Percentiles rank a stretch among this genome's conserved stretches.
phyloP scores from a whole-genome alignment of 2,888 invertebrate genomes.

The Abrostola tripartita region DNA sequence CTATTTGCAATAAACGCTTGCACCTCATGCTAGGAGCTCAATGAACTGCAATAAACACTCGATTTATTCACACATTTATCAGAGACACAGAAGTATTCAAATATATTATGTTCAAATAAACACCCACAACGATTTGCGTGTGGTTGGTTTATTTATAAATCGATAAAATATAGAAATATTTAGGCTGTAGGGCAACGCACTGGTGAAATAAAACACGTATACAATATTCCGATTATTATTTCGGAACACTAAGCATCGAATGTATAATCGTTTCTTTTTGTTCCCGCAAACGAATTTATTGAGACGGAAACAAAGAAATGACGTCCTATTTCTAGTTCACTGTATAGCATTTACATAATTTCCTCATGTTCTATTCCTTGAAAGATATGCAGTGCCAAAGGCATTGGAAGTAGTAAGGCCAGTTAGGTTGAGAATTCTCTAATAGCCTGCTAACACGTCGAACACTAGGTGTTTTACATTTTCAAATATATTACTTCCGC shows the following conservation, averaged over 20 bases:
- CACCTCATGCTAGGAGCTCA: conserved; percentile 19
- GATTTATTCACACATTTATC: conserved; percentile 24
- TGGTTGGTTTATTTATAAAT: conserved; percentile 39
- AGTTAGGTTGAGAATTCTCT: neutral
- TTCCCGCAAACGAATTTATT: neutral
- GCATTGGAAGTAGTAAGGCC: neutral
- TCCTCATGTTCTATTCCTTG: neutral
- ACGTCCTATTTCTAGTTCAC: neutral
- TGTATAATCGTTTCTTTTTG: neutral
- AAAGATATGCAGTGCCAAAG: neutral
- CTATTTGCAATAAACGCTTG: neutral
- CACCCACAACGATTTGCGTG: conserved; percentile 30
- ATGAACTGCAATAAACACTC: conserved; percentile 31
- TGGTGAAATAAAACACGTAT: conserved; percentile 6
- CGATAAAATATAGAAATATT: conserved; percentile 33
- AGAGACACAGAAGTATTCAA: conserved; percentile 22
- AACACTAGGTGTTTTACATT: too few species aligned
- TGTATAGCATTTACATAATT: neutral
- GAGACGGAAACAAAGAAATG: neutral
- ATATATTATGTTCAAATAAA: conserved; percentile 36
- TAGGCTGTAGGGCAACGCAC: conserved; percentile 38
- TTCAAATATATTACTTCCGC: too few species aligned
- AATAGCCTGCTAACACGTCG: too few species aligned
- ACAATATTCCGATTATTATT: neutral
- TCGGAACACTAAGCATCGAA: neutral